Conservation (phyloP, 2,113 vertebrate species). For the Daubentonia madagascariensis region DNA sequence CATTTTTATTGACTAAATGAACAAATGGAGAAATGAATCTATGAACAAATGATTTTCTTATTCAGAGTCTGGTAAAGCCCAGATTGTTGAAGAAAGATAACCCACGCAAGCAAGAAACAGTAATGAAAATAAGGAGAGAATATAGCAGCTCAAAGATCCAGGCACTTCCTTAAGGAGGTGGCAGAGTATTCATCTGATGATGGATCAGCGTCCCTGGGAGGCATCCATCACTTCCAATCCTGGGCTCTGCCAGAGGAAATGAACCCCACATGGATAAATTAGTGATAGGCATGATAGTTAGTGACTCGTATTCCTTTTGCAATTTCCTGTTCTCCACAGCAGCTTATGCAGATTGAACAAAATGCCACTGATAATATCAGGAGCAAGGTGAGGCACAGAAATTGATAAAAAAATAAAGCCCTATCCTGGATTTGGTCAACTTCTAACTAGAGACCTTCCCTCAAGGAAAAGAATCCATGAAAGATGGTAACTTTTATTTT, state of each 20-base stretch:
- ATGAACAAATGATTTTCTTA: not conserved
- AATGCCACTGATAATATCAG: not conserved
- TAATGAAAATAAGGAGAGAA: not conserved
- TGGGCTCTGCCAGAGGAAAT: constrained; percentile 32
- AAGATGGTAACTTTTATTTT: not conserved
- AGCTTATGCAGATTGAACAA: constrained; percentile 1
- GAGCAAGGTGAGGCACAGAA: not conserved
- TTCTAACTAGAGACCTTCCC: not conserved
- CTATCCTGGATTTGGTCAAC: not conserved
- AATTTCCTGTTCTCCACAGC: constrained; percentile 60
- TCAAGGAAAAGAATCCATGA: not conserved
- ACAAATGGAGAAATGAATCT: not conserved
- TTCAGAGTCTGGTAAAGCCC: not conserved
- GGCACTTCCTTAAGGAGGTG: not conserved
- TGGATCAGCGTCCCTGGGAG: not conserved
- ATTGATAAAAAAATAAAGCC: constrained; percentile 17
- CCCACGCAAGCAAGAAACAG: not conserved
- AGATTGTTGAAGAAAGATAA: not conserved
- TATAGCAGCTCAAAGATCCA: not conserved
- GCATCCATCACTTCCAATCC: constrained; percentile 27
- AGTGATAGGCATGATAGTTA: not conserved
- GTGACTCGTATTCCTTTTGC: not conserved
- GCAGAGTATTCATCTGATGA: not conserved
- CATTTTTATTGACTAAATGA: not conserved
- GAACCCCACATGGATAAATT: constrained; percentile 54